Evolutionary conservation across 2,113 vertebrate genomes (phyloP).

Genomic region (Engraulis encrasicolus): DNA sequence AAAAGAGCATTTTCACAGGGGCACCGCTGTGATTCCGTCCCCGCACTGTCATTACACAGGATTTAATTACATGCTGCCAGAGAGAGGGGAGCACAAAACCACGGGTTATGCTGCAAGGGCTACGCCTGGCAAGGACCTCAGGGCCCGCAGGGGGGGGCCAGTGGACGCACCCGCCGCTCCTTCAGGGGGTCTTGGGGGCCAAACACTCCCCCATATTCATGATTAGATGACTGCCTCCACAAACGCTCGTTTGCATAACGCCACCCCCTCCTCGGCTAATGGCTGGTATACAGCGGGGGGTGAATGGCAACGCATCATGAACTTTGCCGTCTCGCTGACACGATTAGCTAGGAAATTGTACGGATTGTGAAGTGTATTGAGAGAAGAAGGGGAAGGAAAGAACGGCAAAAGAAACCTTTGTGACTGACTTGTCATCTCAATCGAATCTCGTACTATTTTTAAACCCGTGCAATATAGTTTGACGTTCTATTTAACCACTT

Average conservation of each 20-base stretch:
- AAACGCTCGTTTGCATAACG: not conserved
- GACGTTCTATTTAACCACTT: too few species aligned
- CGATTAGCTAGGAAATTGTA: not conserved
- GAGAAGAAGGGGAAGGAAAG: not conserved
- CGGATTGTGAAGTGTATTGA: not conserved
- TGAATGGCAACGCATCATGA: not conserved
- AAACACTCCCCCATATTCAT: not conserved
- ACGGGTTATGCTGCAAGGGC: conserved; percentile 63
- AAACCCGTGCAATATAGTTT: too few species aligned
- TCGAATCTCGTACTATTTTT: too few species aligned
- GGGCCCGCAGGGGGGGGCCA: conserved; percentile 16
- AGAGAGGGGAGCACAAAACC: conserved; percentile 65
- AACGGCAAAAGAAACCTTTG: not conserved
- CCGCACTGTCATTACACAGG: conserved; percentile 71
- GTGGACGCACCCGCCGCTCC: conserved; percentile 24
- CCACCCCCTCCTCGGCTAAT: not conserved
- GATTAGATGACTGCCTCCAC: not conserved
- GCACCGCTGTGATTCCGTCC: conserved; percentile 61
- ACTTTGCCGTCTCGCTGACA: not conserved
- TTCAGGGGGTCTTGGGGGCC: not conserved
- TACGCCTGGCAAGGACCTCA: not conserved
- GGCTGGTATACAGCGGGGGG: not conserved
- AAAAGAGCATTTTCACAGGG: conserved; percentile 62
- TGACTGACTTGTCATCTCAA: too few species aligned
- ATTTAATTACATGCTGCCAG: conserved; percentile 67